Conservation (phyloP, 2,888 invertebrate genomes). For the Nephrotoma appendiculata region DNA sequence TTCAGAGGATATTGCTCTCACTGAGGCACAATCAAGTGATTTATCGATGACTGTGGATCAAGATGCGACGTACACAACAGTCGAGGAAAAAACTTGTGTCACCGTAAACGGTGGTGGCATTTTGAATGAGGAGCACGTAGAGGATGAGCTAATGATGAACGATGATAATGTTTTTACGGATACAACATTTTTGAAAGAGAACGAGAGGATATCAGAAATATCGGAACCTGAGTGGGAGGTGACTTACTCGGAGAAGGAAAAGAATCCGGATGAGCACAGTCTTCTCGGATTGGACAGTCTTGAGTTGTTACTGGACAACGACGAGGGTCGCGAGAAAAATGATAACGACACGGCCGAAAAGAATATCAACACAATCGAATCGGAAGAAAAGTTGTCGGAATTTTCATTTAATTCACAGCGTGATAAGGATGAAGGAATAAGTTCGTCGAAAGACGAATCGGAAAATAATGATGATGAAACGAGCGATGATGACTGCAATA, state of each 20-base stretch:
- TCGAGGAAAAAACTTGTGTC: slow-evolving; percentile 15
- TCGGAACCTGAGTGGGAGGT: slow-evolving; percentile 16
- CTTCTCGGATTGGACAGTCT: slow-evolving; percentile 14
- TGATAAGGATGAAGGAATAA: background rate
- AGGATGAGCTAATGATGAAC: background rate
- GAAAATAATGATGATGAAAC: background rate
- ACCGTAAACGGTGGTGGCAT: slow-evolving; percentile 9
- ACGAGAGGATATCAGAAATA: slow-evolving; percentile 17
- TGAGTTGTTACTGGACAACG: slow-evolving; percentile 6
- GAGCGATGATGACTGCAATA: background rate
- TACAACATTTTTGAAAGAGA: slow-evolving; percentile 12
- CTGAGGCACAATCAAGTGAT: slow-evolving; percentile 13
- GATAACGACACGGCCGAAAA: background rate
- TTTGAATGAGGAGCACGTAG: background rate
- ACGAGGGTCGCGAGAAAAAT: slow-evolving; percentile 1
- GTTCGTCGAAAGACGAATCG: background rate
- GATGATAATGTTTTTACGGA: background rate
- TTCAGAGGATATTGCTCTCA: slow-evolving; percentile 14
- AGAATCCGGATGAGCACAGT: slow-evolving; percentile 13
- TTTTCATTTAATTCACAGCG: background rate
- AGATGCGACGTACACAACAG: slow-evolving; percentile 15
- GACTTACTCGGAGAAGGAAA: background rate
- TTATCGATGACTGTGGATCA: slow-evolving; percentile 14
- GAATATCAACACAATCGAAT: background rate
- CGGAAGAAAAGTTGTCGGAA: background rate